Conservation (phyloP, 2,888 invertebrate genomes). For the Drosophila mulleri region DNA sequence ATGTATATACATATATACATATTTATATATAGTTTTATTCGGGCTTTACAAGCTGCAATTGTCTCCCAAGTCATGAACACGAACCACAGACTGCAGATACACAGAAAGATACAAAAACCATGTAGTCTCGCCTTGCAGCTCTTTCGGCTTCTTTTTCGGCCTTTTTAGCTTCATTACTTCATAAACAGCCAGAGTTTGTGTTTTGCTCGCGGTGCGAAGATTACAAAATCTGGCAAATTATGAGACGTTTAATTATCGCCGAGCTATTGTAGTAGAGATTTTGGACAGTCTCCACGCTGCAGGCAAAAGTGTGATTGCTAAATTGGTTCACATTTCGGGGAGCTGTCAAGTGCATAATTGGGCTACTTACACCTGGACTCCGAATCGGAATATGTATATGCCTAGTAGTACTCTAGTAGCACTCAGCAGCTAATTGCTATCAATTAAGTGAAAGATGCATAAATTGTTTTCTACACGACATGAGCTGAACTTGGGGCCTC, state of each 20-base stretch:
- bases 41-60: slow-evolving; percentile 52
- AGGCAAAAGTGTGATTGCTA: slow-evolving; percentile 20
- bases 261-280: slow-evolving; percentile 17
- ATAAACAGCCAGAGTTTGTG: slow-evolving; percentile 42
- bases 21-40: slow-evolving; percentile 16
- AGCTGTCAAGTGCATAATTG: slow-evolving; percentile 51
- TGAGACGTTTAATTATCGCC: slow-evolving; percentile 55
- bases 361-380: slow-evolving; percentile 12
- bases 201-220: slow-evolving; percentile 41
- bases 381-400: background rate
- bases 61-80: slow-evolving; percentile 37
- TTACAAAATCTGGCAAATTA: slow-evolving; percentile 66
- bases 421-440: slow-evolving; percentile 53
- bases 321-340: slow-evolving; percentile 27
- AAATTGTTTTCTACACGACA: slow-evolving; percentile 52
- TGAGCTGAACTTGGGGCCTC: slow-evolving; percentile 22
- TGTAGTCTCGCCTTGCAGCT: slow-evolving; percentile 10
- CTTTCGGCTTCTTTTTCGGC: slow-evolving; percentile 26
- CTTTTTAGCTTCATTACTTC: slow-evolving; percentile 58
- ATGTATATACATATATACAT: background rate
- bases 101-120: slow-evolving; percentile 20
- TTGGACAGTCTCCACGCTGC: slow-evolving; percentile 13
- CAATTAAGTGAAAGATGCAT: slow-evolving; percentile 51
- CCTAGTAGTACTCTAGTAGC: background rate
- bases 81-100: slow-evolving; percentile 31